These are phyloP conservation scores for Sipunculus nudus DNA, from an alignment of 2,888 invertebrate genomes.

Conservation along the genomic window DNA sequence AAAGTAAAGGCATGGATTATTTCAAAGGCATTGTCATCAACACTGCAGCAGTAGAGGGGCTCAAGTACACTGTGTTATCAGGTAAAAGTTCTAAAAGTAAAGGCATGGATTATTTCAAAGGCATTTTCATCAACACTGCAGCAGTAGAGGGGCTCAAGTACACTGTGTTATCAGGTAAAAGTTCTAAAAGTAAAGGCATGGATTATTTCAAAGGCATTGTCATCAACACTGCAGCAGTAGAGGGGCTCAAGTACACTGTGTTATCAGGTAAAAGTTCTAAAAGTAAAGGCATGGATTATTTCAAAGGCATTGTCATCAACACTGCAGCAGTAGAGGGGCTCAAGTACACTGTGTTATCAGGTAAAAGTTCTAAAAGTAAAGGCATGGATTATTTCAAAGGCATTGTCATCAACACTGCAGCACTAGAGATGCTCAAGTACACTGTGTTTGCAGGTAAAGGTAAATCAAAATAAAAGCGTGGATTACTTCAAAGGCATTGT, in stretches of 20 bases:
- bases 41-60: slow-evolving; percentile 71
- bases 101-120: slow-evolving; percentile 73
- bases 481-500: too few relatives aligned
- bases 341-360: slow-evolving; percentile 74
- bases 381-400: too few relatives aligned
- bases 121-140: slow-evolving; percentile 54
- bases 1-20: slow-evolving; percentile 74
- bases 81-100: too few relatives aligned
- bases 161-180: slow-evolving; percentile 73
- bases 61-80: slow-evolving; percentile 74
- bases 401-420: too few relatives aligned
- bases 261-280: slow-evolving; percentile 73
- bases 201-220: slow-evolving; percentile 70
- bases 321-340: slow-evolving; percentile 72
- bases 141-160: slow-evolving; percentile 74
- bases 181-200: slow-evolving; percentile 73
- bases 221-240: slow-evolving; percentile 67
- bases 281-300: slow-evolving; percentile 74
- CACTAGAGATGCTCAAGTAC: too few relatives aligned
- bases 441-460: too few relatives aligned
- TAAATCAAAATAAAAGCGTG: too few relatives aligned
- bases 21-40: slow-evolving; percentile 63
- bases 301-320: slow-evolving; percentile 62
- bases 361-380: too few relatives aligned
- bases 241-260: slow-evolving; percentile 74